Evolutionary conservation across 2,888 invertebrate genomes (phyloP), one percentile per base, ranked within the genome.

Genomic region (Rhagophthalmus giganteus): DNA sequence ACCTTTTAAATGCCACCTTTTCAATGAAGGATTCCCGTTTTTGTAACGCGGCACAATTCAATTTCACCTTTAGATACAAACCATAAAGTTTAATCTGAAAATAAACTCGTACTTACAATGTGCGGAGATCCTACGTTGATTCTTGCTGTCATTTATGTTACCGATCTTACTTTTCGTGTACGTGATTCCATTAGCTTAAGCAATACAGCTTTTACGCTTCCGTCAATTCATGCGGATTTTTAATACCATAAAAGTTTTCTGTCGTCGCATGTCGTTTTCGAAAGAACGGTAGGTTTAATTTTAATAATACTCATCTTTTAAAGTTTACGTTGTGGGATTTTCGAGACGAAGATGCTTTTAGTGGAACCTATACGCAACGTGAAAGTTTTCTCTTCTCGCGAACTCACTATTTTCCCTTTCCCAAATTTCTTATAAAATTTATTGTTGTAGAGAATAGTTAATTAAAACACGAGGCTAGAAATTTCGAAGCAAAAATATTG

Each of bases 121-220:
- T 47, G 40, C 35, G 37, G 46, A 38, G 41, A 30, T 52, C 40
- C 31, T 27, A 30, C 37, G 41, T 46, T 52, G 46, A 41, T 46
- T 51, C 44, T 44, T 39, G 48, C 57, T 57, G 55, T 60, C 58
- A 55, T 50, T 51, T 47, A 20, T 32, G 45, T 48, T 47, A 50
- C 56, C 42, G 55, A 59, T 57, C 59, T 61, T 53, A 45, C 47
- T 53, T 51, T 57, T 46, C 44, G 40, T 35, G 53, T 58, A 61
- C 61, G 59, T 61, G 61, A 61, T 61, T 61, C 59, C 57, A 61
- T 61, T 61, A 61, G 57, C 57, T 51, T 50, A 55, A 51, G 53
- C 53, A 56, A 56, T 57, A 57, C 51, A 50, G 55, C 54, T 58
- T 54, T 52, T 32, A 27, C 42, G 35, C 46, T 37, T 40, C 35